Evolutionary conservation across 2,888 invertebrate species (phyloP).

Genomic region (Chaitophorus viminalis): DNA sequence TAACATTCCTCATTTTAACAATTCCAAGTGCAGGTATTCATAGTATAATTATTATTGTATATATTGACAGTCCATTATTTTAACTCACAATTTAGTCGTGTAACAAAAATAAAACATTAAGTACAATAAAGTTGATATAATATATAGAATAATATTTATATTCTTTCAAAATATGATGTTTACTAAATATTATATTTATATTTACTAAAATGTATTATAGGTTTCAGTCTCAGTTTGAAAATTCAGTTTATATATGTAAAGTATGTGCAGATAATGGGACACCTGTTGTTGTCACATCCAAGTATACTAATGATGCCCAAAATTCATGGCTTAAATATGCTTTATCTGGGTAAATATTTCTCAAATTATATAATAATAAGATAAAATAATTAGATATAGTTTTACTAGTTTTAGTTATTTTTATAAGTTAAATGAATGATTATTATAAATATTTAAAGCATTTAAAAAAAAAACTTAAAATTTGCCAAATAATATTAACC

Average conservation of each 20-base stretch:
- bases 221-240: slow-evolving; percentile 82
- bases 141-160: too few species aligned
- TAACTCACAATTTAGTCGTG: background rate
- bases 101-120: background rate
- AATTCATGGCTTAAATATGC: slow-evolving; percentile 78
- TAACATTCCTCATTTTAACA: slow-evolving; percentile 72
- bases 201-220: slow-evolving; percentile 67
- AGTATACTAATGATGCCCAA: slow-evolving; percentile 69
- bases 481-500: slow-evolving; percentile 3
- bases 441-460: background rate
- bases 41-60: slow-evolving; percentile 12
- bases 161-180: background rate
- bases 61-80: background rate
- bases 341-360: slow-evolving; percentile 75
- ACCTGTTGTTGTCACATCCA: slow-evolving; percentile 72
- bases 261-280: slow-evolving; percentile 74
- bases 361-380: slow-evolving; percentile 7
- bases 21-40: slow-evolving; percentile 67
- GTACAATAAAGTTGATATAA: background rate
- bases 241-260: slow-evolving; percentile 75
- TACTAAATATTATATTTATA: background rate
- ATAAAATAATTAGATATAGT: background rate
- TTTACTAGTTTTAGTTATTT: background rate
- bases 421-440: background rate
- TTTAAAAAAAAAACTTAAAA: background rate